Evolutionary conservation across 2,113 vertebrate species (phyloP).

Genomic region (Desmodus rotundus): DNA sequence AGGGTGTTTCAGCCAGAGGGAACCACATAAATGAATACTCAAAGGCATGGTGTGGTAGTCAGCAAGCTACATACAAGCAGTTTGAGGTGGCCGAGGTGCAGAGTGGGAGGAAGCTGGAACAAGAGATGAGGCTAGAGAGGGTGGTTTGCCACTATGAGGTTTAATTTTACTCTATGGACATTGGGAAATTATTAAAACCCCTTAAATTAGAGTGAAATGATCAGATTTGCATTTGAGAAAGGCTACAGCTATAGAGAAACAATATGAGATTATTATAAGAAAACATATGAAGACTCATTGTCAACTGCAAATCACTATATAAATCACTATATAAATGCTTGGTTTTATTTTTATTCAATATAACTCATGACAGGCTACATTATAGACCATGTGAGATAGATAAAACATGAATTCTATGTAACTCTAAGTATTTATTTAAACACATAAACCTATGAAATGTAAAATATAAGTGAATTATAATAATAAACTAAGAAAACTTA

Average conservation of each 20-base stretch:
- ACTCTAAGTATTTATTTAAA: constrained; percentile 13
- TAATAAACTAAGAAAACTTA: constrained; percentile 55
- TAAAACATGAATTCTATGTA: neutral
- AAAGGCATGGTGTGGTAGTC: neutral
- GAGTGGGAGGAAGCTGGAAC: neutral
- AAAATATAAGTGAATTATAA: neutral
- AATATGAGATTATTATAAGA: neutral
- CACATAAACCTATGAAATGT: neutral
- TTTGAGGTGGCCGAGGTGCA: neutral
- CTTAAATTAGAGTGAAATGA: neutral
- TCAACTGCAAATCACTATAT: neutral
- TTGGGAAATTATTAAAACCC: neutral
- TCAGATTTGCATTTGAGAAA: neutral
- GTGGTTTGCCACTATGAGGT: neutral
- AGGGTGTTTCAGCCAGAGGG: neutral
- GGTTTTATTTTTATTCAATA: neutral
- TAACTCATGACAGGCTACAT: neutral
- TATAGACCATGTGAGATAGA: neutral
- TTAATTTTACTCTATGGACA: neutral
- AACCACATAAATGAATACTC: neutral
- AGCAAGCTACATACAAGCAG: neutral
- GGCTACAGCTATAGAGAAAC: neutral
- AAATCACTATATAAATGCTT: neutral
- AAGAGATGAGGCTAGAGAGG: neutral
- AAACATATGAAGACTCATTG: neutral